phyloP scores from a whole-genome alignment of 2,113 vertebrate genomes.

The Percina caprodes region DNA sequence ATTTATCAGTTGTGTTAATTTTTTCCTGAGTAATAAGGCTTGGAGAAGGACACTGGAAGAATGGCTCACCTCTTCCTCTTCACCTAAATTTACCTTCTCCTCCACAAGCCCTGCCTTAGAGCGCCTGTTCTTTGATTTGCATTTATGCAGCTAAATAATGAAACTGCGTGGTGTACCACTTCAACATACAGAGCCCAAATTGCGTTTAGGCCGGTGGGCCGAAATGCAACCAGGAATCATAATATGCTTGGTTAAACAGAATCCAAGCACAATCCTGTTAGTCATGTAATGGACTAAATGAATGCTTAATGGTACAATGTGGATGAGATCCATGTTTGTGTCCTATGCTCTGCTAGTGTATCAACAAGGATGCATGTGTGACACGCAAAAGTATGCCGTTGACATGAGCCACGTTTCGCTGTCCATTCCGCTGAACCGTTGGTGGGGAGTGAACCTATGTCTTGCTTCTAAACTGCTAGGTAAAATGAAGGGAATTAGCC shows the following conservation, averaged over 20 bases:
- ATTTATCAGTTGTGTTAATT: slow-evolving; percentile 61
- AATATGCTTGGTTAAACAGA: slow-evolving; percentile 36
- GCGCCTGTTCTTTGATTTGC: slow-evolving; percentile 58
- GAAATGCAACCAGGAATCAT: slow-evolving; percentile 43
- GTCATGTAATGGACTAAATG: slow-evolving; percentile 45
- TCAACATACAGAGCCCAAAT: slow-evolving; percentile 37
- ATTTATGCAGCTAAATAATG: slow-evolving; percentile 76
- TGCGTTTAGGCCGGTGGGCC: slow-evolving; percentile 34
- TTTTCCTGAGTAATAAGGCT: slow-evolving; percentile 62
- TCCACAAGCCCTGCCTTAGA: slow-evolving; percentile 44
- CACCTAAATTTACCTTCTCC: slow-evolving; percentile 73
- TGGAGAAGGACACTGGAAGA: slow-evolving; percentile 60
- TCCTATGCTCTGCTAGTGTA: neutral
- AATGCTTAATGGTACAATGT: slow-evolving; percentile 1
- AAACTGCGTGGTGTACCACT: slow-evolving; percentile 57
- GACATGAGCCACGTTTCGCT: neutral
- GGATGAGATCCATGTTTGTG: neutral
- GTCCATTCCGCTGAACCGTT: neutral
- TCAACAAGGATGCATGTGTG: neutral
- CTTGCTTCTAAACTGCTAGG: too few species aligned
- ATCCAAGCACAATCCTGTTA: slow-evolving; percentile 21
- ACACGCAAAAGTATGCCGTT: neutral
- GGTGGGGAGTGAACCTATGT: neutral
- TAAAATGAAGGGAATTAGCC: too few species aligned
- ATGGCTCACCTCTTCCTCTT: slow-evolving; percentile 62